Evolutionary conservation across 2,797 vertebrate species (phyloP).

Genomic region (Natrix natrix): DNA sequence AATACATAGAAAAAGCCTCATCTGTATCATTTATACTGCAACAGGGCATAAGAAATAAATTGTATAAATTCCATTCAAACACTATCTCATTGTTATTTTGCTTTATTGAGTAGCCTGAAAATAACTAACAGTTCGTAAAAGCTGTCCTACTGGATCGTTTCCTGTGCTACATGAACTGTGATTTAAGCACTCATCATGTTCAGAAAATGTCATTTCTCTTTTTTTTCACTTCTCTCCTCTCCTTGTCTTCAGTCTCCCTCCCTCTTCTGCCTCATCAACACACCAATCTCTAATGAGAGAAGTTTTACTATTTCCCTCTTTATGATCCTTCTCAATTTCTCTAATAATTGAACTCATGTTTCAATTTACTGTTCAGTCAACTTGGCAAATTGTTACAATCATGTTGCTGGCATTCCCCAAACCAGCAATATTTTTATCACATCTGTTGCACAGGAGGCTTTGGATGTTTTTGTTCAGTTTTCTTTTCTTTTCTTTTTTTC

Average conservation of each 20-base stretch:
- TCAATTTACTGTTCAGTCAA: neutral
- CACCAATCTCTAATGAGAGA: neutral
- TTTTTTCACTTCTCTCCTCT: neutral
- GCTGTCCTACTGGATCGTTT: neutral
- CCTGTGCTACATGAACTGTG: neutral
- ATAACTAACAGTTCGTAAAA: neutral
- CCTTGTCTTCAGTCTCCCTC: neutral
- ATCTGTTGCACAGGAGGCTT: conserved; percentile 14
- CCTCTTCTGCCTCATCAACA: neutral
- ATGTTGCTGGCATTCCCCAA: neutral
- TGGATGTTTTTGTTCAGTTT: neutral
- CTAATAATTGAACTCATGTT: neutral
- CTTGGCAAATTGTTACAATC: neutral
- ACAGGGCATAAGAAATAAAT: neutral
- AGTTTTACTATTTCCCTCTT: neutral
- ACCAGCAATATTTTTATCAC: neutral
- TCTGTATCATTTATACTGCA: neutral
- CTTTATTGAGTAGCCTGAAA: neutral
- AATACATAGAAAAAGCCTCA: neutral
- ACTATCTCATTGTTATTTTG: neutral
- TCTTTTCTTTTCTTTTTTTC: neutral
- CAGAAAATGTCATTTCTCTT: neutral
- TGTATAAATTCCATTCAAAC: neutral
- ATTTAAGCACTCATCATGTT: neutral
- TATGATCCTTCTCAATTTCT: neutral